Conservation (phyloP, 2,888 invertebrate species). For the Meiosimyza platycephala region DNA sequence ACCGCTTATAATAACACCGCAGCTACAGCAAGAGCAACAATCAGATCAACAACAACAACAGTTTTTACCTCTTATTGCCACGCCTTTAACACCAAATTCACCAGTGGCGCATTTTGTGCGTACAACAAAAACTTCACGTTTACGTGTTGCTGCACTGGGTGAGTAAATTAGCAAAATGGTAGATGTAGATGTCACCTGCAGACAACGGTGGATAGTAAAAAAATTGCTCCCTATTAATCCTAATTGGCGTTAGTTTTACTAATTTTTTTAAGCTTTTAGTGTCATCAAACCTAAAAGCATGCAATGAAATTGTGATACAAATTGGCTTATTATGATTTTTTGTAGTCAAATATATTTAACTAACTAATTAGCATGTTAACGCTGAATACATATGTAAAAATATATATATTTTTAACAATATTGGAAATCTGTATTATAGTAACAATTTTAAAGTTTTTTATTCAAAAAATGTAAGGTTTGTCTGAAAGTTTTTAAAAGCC, state of each 20-base stretch:
- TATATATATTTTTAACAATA: no score
- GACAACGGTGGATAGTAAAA: no score
- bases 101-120: slow-evolving; percentile 69
- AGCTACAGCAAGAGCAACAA: neutral
- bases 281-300: slow-evolving; percentile 12
- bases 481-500: no score
- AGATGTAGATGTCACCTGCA: no score
- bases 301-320: neutral
- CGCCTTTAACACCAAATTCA: slow-evolving; percentile 50
- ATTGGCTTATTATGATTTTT: neutral
- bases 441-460: no score
- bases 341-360: no score
- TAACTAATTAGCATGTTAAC: no score
- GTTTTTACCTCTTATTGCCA: slow-evolving; percentile 36
- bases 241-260: no score
- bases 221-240: no score
- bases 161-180: slow-evolving; percentile 50
- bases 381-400: no score
- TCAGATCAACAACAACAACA: slow-evolving; percentile 24
- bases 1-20: slow-evolving; percentile 49
- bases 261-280: slow-evolving; percentile 6
- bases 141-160: slow-evolving; percentile 75
- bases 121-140: slow-evolving; percentile 78
- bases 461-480: no score
- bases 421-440: no score